Base-by-base conservation (phyloP, 2,797 vertebrate genomes). In the Sebastes steindachneri region DNA sequence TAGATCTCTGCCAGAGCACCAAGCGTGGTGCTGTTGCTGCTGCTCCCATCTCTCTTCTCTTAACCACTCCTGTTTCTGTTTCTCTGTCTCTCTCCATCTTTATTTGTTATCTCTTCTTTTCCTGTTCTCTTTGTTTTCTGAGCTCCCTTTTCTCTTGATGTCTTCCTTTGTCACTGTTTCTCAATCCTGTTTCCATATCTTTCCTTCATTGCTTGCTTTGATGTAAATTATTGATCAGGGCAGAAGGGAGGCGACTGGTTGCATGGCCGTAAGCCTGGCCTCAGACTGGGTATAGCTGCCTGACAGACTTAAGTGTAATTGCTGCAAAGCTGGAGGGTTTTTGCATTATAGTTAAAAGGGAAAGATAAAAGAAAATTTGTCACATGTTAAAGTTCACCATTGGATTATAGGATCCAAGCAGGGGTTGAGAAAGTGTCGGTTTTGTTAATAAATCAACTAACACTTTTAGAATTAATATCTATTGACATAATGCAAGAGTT, bases 1-100 rank as follows among this genome's bases (percentile, higher is more conserved):
- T 97, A 97, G 96, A 88, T 85, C 64, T 93, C 79, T 94, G 95
- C 96, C 95, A 95, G 86, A 95, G 93, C 95, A 94, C 92, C 85
- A 88, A 93, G 95, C 95, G 92, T 95, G 93, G 93, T 96, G 91
- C 90, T 94, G 92, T 87, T 95, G 92, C 93, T 96, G 93, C 95
- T 97, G 95, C 93, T 87, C 92, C 95, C 89, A 85, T 92, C 74
- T 84, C 89, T 82, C 89, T 91, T 85, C 89, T 82, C 84, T 90
- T 84, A 86, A 87, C 88, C 54, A 69, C 85, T 92, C 84, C 83
- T 88, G 88, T 68, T 78, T 88, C 88, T 86, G 79, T 74, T 87
- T 85, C 75, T 90, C 77, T 72, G 68, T 79, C 29, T 85, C 83
- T 90, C 93, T 91, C 93, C 86, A 93, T 96, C 95, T 95, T 83